Evolutionary conservation across 2,888 invertebrate genomes (phyloP), one percentile per base, ranked within the genome.

Genomic region (Margaritifera margaritifera): DNA sequence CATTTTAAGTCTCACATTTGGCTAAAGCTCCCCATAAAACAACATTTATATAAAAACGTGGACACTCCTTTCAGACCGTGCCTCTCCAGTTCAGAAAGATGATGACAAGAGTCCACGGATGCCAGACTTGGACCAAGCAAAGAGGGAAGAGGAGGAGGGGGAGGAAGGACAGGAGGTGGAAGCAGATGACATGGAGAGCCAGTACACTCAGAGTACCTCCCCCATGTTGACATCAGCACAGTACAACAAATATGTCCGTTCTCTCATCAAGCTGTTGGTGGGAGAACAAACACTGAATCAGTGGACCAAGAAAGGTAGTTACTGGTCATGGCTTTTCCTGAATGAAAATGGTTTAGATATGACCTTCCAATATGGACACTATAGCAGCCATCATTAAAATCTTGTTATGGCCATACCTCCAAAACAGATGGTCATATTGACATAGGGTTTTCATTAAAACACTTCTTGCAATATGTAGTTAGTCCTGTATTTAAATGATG

Each of bases 291-390:
- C 77, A 6, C 76, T 87, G 24, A 82, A 83, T 69, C 81, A 83
- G 22, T 89, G 89, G 89, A 75, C 85, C 22, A 85, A 80, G 74
- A 86, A 87, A 85, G 88, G 88, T 88, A 64, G 62, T 68, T 55
- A 22, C 19, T 18, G 19, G 6, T 42, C 11, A 8, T 42, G 8
- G 5, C 31, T 27, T 31, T 5, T 31, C 31, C 8, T 42, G 42
- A 27, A 27, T 27, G 27, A 27, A 27, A 27, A 27, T 27, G 4
- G 42, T 11, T 1, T 42, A 42, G 42, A 42, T 42, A 11, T 42
- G 8, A 11, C 42, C 42, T 11, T 42, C 42, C 11, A 42, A 42
- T 11, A 42, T 42, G 42, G 42, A 42, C 42, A 42, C 42, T 11
- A 42, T 11, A 42, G 42, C 2, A 11, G 11, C 42, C 11, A 42